Evolutionary conservation across 2,113 vertebrate species (phyloP), one percentile per base, ranked within the genome.

Genomic region (Corythaeola cristata): DNA sequence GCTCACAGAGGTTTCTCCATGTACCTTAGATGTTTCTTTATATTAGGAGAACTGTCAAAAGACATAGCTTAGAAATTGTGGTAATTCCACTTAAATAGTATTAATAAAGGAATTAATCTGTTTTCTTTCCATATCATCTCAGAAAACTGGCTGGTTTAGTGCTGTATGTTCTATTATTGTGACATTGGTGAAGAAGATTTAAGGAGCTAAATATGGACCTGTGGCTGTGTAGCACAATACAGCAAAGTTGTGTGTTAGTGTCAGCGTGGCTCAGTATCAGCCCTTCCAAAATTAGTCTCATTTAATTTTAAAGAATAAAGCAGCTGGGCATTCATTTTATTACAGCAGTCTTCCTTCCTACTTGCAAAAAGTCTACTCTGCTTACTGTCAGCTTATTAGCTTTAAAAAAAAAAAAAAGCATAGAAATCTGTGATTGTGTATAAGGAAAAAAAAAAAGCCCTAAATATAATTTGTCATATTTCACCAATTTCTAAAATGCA

Each of bases 261-360:
- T 77, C 94, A 87, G 73, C 8, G 6, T 1, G 1, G 82, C n/a
- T 87, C 78, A 27, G 55, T 21, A 81, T 67, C 44, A 82, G 75
- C 41, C 44, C 64, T 93, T 83, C 59, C 67, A 63, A 92, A 79
- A 66, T 52, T 45, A 58, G 14, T 35, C 80, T 35, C 30, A 88
- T 93, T 93, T 88, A 37, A 82, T 72, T 96, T 96, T 93, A 94
- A 94, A 56, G 82, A 85, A 24, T 28, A 87, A 88, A 81, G n/a
- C 52, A 83, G 77, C 53, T 68, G 77, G 39, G 3, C 23, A 74
- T 87, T 68, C 60, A 26, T 74, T 97, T 85, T 64, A 56, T 45
- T 28, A 56, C 26, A 62, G 15, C 39, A 63, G 37, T 12, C 19
- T 85, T 80, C 44, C 41, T 76, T 86, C 35, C 33, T 44, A 7